A percentile compares a stretch with the other conserved stretches of the same genome.
Evolutionary conservation across 2,797 vertebrate genomes (phyloP).

Genomic region (Gallirallus australis): DNA sequence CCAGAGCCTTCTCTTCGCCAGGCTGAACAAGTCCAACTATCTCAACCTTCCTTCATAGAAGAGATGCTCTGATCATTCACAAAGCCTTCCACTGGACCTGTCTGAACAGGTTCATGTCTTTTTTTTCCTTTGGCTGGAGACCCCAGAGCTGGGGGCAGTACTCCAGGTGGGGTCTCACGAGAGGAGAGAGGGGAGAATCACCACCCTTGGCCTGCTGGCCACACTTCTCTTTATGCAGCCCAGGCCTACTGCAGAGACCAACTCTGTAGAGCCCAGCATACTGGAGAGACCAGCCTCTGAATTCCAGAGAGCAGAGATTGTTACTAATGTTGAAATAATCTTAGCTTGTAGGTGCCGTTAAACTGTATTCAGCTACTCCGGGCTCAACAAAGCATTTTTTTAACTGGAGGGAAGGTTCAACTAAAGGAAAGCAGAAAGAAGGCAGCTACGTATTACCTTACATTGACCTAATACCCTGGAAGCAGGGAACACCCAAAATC

Average conservation of each 20-base stretch:
- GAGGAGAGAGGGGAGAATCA: background rate
- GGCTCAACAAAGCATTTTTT: background rate
- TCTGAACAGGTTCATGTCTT: background rate
- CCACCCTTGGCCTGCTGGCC: background rate
- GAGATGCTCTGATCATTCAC: background rate
- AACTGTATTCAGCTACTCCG: background rate
- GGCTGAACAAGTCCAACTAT: background rate
- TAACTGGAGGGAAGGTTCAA: background rate
- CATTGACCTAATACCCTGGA: background rate
- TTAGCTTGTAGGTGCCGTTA: background rate
- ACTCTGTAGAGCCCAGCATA: background rate
- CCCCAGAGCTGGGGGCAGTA: no score
- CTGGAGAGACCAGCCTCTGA: background rate
- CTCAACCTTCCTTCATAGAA: background rate
- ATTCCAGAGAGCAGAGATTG: background rate
- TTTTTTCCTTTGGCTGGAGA: background rate
- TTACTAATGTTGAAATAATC: background rate
- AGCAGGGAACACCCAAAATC: background rate
- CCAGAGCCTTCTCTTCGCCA: background rate
- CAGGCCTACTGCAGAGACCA: background rate
- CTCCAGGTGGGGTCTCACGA: background rate
- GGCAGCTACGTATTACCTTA: background rate
- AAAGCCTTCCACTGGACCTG: accelerated
- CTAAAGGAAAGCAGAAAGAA: background rate
- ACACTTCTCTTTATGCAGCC: background rate